Evolutionary conservation across 2,113 vertebrate genomes (phyloP).

Genomic region (Aepyceros melampus): DNA sequence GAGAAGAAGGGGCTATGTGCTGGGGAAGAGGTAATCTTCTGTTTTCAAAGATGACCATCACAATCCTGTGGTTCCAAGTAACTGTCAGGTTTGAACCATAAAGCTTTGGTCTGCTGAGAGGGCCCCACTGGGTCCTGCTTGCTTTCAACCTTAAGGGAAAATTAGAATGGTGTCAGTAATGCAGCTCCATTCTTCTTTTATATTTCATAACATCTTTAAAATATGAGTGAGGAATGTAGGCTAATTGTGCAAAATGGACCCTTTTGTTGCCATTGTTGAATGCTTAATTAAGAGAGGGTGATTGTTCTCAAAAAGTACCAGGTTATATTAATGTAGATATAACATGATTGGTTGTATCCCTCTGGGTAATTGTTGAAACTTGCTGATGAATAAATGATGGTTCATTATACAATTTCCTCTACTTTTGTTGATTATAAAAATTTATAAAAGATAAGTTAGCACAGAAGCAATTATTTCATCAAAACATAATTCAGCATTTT

Average conservation of each 20-base stretch:
- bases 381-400: not conserved
- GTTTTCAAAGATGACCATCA: not conserved
- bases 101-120: not conserved
- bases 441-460: not conserved
- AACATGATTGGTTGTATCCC: not conserved
- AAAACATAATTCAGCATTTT: not conserved
- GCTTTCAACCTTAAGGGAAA: not conserved
- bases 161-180: not conserved
- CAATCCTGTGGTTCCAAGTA: not conserved
- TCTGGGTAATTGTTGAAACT: not conserved
- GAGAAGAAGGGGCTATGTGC: not conserved
- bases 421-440: not conserved
- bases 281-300: not conserved
- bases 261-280: not conserved
- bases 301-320: not conserved
- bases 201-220: conserved; percentile 8
- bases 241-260: not conserved
- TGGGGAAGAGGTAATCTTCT: not conserved
- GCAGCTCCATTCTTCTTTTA: not conserved
- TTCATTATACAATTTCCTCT: not conserved
- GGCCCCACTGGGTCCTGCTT: not conserved
- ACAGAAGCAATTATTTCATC: not conserved
- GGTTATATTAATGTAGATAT: not conserved
- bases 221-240: not conserved
- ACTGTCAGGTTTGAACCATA: not conserved